phyloP scores from a whole-genome alignment of 2,888 invertebrate genomes.

The Poecilobothrus nobilitatus region DNA sequence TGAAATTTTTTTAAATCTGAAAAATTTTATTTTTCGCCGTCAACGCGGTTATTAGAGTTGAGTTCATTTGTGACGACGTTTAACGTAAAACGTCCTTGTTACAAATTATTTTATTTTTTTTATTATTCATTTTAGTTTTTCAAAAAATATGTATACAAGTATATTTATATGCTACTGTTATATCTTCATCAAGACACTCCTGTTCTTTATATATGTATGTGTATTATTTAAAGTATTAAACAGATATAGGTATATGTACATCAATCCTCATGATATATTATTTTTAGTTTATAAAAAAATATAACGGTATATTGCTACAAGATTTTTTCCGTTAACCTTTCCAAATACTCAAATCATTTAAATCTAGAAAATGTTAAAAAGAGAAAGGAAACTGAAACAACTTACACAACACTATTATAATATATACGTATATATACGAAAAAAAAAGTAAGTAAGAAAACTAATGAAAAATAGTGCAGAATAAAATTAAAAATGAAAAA shows the following conservation, averaged over 20 bases:
- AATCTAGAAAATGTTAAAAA: not conserved
- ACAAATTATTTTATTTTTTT: not conserved
- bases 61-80: not conserved
- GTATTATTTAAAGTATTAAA: not conserved
- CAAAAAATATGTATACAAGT: too few species aligned
- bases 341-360: not conserved
- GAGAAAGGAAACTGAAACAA: too few species aligned
- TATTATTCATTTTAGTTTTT: not conserved
- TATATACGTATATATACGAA: too few species aligned
- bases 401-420: too few species aligned
- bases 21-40: not conserved
- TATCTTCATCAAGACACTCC: not conserved
- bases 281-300: not conserved
- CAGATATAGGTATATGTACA: not conserved
- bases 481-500: too few species aligned
- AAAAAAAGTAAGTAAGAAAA: too few species aligned
- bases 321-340: not conserved
- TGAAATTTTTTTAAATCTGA: not conserved
- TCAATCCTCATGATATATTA: not conserved
- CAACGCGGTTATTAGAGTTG: not conserved
- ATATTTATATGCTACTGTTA: too few species aligned
- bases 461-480: too few species aligned
- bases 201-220: not conserved
- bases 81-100: not conserved
- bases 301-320: not conserved